Base-by-base conservation (phyloP, 2,888 invertebrate species). In the Polyploca ridens region DNA sequence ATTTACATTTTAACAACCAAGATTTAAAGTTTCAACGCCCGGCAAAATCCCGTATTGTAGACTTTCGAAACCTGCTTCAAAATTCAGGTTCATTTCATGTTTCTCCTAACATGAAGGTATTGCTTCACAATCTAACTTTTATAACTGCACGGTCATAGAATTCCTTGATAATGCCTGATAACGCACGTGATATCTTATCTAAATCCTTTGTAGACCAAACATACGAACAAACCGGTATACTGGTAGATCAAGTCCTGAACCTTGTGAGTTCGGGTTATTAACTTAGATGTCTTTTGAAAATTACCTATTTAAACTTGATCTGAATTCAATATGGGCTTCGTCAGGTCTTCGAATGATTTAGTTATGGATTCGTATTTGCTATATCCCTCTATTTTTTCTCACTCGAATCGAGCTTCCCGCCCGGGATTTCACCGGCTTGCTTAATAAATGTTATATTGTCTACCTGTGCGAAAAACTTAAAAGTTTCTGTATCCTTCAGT, bases 131-230 rank as follows among this genome's bases (percentile, higher is more conserved):
- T 54, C 5, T n/a, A 6, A 46, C 46, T 46, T 46, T 54, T 19
- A 54, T n/a, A 54, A 54, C 19, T 19, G 16, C 10, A 54, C 19
- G 54, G 54, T 19, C 54, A 54, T 54, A 54, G 54, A 19, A 38
- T 38, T 60, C 60, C 60, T 60, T 38, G 60, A 61, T 61, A 61
- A 44, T 41, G 44, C 27, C 27, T 38, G 61, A 61, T 61, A 61
- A 61, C 41, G 60, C 49, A 10, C 7, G 10, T 6, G 49, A 16
- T 19, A 19, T 7, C 41, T 41, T 61, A 61, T 61, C 61, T 41
- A 11, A 19, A 41, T 61, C 61, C 63, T 62, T 59, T 19, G 33
- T 54, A 54, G 57, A 66, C 62, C 54, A 65, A 65, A 62, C 19
- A 54, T 35, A 19, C 41, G 5, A 61, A 19, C 60, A 44, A 61